Conservation (phyloP, 2,113 vertebrate species). For the Myrmecobius fasciatus region DNA sequence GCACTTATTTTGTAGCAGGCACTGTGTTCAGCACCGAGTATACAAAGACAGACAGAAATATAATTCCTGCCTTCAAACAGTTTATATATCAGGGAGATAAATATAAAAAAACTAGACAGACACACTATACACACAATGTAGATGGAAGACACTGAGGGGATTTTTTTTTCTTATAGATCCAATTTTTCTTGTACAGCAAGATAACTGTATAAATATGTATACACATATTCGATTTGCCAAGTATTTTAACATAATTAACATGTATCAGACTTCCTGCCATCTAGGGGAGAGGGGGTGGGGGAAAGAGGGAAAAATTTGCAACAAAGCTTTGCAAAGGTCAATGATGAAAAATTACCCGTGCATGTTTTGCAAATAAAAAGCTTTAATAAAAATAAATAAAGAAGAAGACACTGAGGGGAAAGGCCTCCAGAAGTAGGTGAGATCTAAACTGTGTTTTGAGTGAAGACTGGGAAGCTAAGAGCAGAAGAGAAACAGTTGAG, state of each 20-base stretch:
- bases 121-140: neutral
- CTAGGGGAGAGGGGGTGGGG: no score
- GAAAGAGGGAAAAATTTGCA: no score
- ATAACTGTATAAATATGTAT: no score
- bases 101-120: neutral
- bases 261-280: no score
- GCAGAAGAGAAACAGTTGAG: neutral
- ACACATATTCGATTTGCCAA: no score
- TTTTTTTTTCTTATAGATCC: no score
- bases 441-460: neutral
- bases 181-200: no score
- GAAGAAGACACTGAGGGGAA: neutral
- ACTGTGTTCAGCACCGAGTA: neutral
- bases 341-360: no score
- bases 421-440: neutral
- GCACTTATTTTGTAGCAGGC: neutral
- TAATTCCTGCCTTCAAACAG: neutral
- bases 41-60: neutral
- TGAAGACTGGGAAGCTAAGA: neutral
- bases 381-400: no score
- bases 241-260: no score
- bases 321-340: no score
- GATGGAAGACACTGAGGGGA: neutral
- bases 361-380: no score
- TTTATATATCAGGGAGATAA: neutral